Evolutionary conservation across 23 tunicate genomes (phyloP).

Genomic region (Clavelina lepadiformis): DNA sequence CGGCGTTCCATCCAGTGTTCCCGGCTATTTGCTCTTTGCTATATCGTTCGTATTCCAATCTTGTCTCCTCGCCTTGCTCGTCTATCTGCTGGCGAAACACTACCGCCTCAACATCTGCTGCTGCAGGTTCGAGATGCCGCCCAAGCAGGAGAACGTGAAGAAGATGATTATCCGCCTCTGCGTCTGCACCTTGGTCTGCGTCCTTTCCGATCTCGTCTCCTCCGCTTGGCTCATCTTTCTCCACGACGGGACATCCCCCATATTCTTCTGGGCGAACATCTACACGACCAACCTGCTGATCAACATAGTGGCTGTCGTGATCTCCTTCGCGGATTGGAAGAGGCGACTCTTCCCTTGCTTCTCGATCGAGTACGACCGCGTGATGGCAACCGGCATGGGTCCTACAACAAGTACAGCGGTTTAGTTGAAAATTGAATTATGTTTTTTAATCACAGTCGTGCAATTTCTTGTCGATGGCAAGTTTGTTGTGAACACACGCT

Average conservation of each 20-base stretch:
- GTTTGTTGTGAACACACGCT: too few species aligned
- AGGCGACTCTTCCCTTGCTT: constrained; percentile 48
- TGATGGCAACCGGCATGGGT: not conserved
- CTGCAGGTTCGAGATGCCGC: not conserved
- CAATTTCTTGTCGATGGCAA: too few species aligned
- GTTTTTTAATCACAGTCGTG: too few species aligned
- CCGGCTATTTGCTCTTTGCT: constrained; percentile 35
- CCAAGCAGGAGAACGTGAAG: constrained; percentile 10
- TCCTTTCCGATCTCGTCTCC: constrained; percentile 54
- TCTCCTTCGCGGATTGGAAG: constrained; percentile 81
- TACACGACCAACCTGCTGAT: constrained; percentile 49
- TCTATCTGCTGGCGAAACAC: constrained; percentile 40
- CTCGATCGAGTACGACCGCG: not conserved
- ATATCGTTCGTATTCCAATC: constrained; percentile 38
- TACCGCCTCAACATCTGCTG: constrained; percentile 23
- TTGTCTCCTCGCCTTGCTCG: constrained; percentile 28
- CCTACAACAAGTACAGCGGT: constrained; percentile 10
- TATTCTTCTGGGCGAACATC: constrained; percentile 50
- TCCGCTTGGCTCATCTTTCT: constrained; percentile 45
- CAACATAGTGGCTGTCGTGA: constrained; percentile 51
- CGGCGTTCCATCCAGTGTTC: constrained; percentile 27
- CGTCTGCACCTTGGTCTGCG: constrained; percentile 55
- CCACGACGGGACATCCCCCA: constrained; percentile 49
- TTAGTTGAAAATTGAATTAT: too few species aligned
- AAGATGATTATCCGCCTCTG: constrained; percentile 42